These are phyloP conservation scores for Caiman crocodilus DNA, from an alignment of 2,797 vertebrate species.

Conservation along the genomic window DNA sequence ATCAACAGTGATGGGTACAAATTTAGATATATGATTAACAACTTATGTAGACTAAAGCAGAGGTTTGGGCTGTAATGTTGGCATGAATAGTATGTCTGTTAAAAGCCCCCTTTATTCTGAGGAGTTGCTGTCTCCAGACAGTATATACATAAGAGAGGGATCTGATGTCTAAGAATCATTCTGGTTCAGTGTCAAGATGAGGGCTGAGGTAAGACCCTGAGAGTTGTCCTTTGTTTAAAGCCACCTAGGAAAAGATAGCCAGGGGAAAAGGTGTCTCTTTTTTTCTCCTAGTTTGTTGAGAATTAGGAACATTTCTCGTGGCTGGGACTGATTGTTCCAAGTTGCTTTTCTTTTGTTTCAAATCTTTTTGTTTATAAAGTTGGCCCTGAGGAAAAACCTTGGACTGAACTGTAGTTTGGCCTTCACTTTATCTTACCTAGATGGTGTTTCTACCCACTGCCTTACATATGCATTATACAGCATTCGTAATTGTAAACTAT, in stretches of 20 bases:
- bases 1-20: background rate
- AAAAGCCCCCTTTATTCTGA: background rate
- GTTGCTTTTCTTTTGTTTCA: background rate
- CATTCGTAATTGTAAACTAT: background rate
- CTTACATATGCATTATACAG: background rate
- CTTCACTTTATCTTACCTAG: background rate
- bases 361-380: background rate
- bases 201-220: background rate
- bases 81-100: background rate
- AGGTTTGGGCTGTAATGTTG: background rate
- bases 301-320: background rate
- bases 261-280: background rate
- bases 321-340: background rate
- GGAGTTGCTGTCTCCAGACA: background rate
- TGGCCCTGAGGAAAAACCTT: background rate
- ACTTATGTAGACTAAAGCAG: background rate
- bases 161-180: background rate
- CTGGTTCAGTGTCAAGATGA: background rate
- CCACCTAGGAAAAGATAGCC: background rate
- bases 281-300: background rate
- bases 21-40: background rate
- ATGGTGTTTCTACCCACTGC: background rate
- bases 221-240: background rate
- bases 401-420: background rate
- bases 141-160: background rate